Evolutionary conservation across 2,797 vertebrate genomes (phyloP).

Genomic region (Anableps anableps): DNA sequence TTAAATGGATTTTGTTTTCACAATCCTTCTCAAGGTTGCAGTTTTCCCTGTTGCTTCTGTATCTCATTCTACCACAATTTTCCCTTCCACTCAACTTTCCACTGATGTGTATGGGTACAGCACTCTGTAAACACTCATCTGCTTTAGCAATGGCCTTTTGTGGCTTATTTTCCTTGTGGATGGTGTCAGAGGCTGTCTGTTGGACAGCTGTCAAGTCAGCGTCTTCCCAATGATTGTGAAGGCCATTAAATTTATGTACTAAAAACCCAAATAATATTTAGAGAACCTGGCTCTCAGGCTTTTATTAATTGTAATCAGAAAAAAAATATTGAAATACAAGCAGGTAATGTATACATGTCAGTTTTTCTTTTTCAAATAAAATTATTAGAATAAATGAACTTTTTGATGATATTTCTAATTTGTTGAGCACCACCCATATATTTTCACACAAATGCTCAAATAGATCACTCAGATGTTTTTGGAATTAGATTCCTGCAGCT

Average conservation of each 20-base stretch:
- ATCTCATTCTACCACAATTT: neutral
- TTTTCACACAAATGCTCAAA: constrained; percentile 37
- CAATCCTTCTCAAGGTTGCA: neutral
- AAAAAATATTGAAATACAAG: neutral
- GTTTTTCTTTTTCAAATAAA: neutral
- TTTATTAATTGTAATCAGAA: no score
- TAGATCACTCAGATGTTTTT: constrained; percentile 41
- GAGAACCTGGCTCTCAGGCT: neutral
- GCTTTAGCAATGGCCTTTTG: neutral
- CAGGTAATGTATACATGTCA: neutral
- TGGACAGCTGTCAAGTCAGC: neutral
- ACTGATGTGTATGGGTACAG: neutral
- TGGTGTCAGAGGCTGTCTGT: neutral
- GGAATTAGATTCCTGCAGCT: constrained; percentile 27
- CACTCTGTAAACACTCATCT: neutral
- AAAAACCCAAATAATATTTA: neutral
- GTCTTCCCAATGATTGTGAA: neutral
- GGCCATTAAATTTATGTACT: neutral
- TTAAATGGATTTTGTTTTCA: neutral
- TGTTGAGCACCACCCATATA: neutral
- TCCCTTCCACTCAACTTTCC: neutral
- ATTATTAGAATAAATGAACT: neutral
- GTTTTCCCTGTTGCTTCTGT: neutral
- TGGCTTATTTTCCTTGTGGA: neutral
- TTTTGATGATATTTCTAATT: neutral